Conservation (phyloP, 2,113 vertebrate genomes). For the Hydrolagus affinis region DNA sequence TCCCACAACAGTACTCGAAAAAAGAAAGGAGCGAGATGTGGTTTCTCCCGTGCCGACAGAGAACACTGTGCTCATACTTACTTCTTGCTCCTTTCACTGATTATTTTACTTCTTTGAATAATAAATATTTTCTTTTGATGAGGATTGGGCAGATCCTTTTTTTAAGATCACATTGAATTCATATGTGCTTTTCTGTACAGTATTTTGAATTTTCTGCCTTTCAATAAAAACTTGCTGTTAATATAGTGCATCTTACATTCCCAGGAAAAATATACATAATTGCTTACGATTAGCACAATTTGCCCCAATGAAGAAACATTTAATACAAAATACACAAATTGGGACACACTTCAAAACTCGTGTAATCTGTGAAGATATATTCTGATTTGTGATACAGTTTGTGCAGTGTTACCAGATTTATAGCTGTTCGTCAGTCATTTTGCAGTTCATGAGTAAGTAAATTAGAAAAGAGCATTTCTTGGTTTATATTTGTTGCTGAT, state of each 20-base stretch:
- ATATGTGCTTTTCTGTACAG: not conserved
- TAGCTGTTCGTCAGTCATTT: too few relatives aligned
- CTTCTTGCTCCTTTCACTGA: not conserved
- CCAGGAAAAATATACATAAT: not conserved
- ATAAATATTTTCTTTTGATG: not conserved
- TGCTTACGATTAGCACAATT: not conserved
- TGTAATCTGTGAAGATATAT: too few relatives aligned
- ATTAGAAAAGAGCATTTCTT: too few relatives aligned
- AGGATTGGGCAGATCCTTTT: not conserved
- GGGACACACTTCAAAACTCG: conserved; percentile 17
- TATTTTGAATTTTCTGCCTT: not conserved
- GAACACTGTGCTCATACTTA: not conserved
- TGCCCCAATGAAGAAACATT: conserved; percentile 22
- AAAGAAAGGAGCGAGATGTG: not conserved
- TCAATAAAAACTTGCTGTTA: conserved; percentile 6
- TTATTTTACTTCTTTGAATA: not conserved
- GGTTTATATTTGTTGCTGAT: too few relatives aligned
- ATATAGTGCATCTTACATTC: not conserved
- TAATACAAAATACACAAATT: not conserved
- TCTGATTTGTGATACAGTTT: too few relatives aligned
- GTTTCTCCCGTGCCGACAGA: not conserved
- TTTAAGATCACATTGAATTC: not conserved
- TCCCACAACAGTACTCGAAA: too few relatives aligned
- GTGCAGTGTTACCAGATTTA: too few relatives aligned
- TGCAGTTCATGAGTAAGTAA: too few relatives aligned